Base-by-base conservation (phyloP, 30 jellyfish, hydroid and myxozoan genomes). In the Pelagia noctiluca region DNA sequence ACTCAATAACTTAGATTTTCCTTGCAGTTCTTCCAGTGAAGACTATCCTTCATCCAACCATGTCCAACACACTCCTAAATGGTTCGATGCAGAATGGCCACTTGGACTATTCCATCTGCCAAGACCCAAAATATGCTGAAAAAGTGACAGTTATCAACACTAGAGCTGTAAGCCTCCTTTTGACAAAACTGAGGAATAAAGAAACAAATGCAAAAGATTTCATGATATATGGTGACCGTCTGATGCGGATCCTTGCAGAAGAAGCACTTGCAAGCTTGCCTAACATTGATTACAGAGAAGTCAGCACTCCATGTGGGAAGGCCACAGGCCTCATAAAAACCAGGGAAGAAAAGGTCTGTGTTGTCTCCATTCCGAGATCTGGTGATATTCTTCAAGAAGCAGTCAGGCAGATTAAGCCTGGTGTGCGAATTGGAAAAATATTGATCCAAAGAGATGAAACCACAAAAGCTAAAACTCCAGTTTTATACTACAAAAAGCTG, bases 311-410 rank as follows among this genome's bases (percentile, higher is more conserved):
- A 25, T 90, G 97, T 63, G 97, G 97, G 2, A 48, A 84, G 21
- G 85, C 90, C 0, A 36, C 25, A 18, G 97, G 97, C 2, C 86
- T 83, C 8, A 87, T 90, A 18, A 88, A 80, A 61, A 70, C 50
- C 34, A 46, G 60, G 22, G 85, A 79, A 30, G 69, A 57, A 34
- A 90, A 78, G 48, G 13, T 90, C 12, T 90, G 97, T 71, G 91
- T 90, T 21, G 97, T 90, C 11, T 90, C 97, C 24, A 83, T 90
- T 19, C 95, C 90, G 21, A 71, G 97, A 30, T 90, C 97, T 28
- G 97, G 97, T 35, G 97, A 90, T 70, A 90, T 90, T 33, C 87
- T 90, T 12, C 97, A 90, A 78, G 97, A 90, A 71, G 97, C 97
- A 18, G 97, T 90, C 0, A 89, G 97, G 36, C 93, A 83, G 57